Percentiles rank a stretch among this genome's conserved stretches.
phyloP scores from a whole-genome alignment of 2,797 vertebrate genomes.

The Paratrypauchen microcephalus region DNA sequence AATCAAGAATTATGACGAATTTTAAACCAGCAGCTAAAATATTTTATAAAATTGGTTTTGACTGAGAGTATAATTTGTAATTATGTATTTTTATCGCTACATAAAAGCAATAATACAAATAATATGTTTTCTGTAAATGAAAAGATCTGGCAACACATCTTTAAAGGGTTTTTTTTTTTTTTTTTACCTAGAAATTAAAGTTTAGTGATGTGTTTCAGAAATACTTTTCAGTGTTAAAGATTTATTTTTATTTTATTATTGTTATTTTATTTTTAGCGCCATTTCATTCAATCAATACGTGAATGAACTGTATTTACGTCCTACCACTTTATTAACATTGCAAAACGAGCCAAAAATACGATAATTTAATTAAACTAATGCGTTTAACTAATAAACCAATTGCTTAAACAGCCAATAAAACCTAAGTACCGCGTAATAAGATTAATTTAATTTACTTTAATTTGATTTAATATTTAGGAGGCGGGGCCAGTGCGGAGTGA shows the following conservation, averaged over 20 bases:
- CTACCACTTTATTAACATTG: too few relatives aligned
- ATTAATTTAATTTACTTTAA: constrained; percentile 10
- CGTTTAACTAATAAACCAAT: not conserved
- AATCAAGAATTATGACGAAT: too few relatives aligned
- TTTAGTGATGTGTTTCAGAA: too few relatives aligned
- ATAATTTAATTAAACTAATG: not conserved
- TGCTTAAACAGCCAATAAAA: not conserved
- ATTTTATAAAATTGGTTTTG: too few relatives aligned
- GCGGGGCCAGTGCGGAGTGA: not conserved
- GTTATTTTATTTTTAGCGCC: not conserved
- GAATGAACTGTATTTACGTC: not conserved
- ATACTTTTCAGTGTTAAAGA: not conserved
- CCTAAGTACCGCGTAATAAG: constrained; percentile 12
- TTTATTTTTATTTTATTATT: not conserved
- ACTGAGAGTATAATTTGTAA: too few relatives aligned
- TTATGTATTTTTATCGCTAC: too few relatives aligned
- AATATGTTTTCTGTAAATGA: too few relatives aligned
- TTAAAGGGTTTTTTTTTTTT: too few relatives aligned
- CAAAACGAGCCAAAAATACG: not conserved
- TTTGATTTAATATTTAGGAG: not conserved
- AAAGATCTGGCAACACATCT: too few relatives aligned
- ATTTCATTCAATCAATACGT: not conserved
- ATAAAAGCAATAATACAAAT: too few relatives aligned
- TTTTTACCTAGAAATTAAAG: too few relatives aligned
- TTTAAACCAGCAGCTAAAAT: too few relatives aligned